Evolutionary conservation across 2,113 vertebrate genomes (phyloP).

Genomic region (Sigmodon hispidus): DNA sequence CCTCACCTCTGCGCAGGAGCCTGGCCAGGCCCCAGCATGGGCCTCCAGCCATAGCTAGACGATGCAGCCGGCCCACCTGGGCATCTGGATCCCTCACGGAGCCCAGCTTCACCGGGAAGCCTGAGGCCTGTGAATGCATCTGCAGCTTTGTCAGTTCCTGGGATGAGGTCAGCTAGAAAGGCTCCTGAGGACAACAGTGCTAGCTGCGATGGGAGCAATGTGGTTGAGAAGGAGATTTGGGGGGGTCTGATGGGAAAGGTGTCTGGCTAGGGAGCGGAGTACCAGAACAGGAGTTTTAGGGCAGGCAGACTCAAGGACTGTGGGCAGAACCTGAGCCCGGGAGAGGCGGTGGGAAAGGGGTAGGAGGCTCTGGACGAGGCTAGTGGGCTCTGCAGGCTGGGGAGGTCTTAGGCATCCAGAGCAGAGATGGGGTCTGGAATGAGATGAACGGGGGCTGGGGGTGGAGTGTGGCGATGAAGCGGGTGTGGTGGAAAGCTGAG

Average conservation of each 20-base stretch:
- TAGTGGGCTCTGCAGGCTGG: background rate
- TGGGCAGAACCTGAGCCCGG: background rate
- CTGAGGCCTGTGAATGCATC: slow-evolving; percentile 32
- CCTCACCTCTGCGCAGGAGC: slow-evolving; percentile 73
- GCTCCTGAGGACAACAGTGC: background rate
- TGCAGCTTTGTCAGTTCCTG: background rate
- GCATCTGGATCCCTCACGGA: slow-evolving; percentile 13
- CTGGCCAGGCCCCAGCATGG: slow-evolving; percentile 42
- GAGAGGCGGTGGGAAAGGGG: too few species aligned
- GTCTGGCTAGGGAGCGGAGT: background rate
- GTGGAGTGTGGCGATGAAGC: background rate
- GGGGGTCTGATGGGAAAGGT: background rate
- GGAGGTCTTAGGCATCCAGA: background rate
- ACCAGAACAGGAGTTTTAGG: background rate
- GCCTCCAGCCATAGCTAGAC: slow-evolving; percentile 24
- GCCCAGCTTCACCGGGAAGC: slow-evolving; percentile 64
- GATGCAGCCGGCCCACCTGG: slow-evolving; percentile 66
- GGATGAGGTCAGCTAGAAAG: background rate
- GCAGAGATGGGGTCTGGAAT: background rate
- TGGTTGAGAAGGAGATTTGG: background rate
- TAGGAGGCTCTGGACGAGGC: background rate
- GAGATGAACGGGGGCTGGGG: background rate
- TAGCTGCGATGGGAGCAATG: background rate
- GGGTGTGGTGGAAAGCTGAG: background rate
- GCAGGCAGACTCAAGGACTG: background rate